These are phyloP conservation scores for Caranx ignobilis DNA, from an alignment of 2,113 vertebrate genomes.

Conservation along the genomic window DNA sequence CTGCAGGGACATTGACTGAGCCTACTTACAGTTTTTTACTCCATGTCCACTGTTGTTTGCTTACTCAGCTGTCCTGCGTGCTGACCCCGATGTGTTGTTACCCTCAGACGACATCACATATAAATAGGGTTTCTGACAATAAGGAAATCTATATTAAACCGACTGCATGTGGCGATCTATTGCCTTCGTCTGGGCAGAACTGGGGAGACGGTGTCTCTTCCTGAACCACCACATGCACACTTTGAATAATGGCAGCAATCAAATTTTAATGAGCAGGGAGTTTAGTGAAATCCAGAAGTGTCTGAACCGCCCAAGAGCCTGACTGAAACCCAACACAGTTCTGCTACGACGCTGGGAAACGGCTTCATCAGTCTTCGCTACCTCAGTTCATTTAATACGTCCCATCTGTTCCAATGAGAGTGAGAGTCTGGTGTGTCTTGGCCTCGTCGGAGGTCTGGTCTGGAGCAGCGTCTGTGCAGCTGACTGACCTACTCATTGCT, in stretches of 20 bases:
- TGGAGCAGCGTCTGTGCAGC: constrained; percentile 38
- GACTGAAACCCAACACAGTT: constrained; percentile 30
- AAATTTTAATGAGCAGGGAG: constrained; percentile 34
- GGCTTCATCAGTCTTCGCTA: constrained; percentile 41
- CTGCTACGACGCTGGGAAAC: constrained; percentile 30
- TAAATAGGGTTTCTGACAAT: neutral
- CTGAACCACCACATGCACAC: neutral
- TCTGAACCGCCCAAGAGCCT: constrained; percentile 25
- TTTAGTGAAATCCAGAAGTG: constrained; percentile 8
- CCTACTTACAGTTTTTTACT: neutral
- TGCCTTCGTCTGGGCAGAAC: neutral
- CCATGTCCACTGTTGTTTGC: constrained; percentile 26
- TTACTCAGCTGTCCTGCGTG: constrained; percentile 33
- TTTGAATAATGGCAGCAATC: constrained; percentile 48
- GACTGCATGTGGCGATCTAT: neutral
- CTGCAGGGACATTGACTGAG: neutral
- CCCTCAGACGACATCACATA: constrained; percentile 5
- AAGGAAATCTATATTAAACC: neutral
- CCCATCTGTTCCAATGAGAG: constrained; percentile 48
- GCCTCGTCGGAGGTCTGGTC: constrained; percentile 16
- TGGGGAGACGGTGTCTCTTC: neutral
- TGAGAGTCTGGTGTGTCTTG: constrained; percentile 55
- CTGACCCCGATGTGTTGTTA: neutral
- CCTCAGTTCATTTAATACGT: constrained; percentile 44
- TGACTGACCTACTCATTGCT: constrained; percentile 56